Percentiles rank a stretch among this genome's conserved stretches.
Evolutionary conservation across 2,113 vertebrate genomes (phyloP).

Genomic region (Cynoglossus semilaevis): DNA sequence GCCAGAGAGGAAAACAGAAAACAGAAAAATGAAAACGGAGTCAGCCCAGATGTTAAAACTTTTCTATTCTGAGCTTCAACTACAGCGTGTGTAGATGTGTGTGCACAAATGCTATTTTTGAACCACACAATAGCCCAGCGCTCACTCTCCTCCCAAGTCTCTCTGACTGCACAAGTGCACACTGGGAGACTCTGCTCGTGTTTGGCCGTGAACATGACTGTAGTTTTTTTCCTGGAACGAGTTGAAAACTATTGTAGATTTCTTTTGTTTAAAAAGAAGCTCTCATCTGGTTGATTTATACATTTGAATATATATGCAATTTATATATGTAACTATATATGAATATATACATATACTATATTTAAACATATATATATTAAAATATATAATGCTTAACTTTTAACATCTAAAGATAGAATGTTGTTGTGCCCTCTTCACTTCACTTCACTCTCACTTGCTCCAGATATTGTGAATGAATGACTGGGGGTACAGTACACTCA

Average conservation of each 20-base stretch:
- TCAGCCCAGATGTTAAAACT: constrained; percentile 5
- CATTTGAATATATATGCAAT: no score
- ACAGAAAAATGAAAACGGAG: constrained; percentile 3
- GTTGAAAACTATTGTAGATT: no score
- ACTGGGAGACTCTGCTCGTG: constrained; percentile 43
- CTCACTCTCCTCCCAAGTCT: constrained; percentile 31
- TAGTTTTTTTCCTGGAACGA: no score
- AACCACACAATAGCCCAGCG: constrained; percentile 26
- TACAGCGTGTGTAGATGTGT: constrained; percentile 12
- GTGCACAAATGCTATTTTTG: constrained; percentile 54
- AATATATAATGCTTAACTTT: no score
- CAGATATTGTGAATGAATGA: constrained; percentile 60
- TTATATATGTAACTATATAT: no score
- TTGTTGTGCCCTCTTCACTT: no score
- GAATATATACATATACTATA: no score
- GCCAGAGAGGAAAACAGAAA: neutral
- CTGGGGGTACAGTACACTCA: constrained; percentile 17
- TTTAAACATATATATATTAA: no score
- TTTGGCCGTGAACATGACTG: constrained; percentile 20
- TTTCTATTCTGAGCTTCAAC: constrained; percentile 42
- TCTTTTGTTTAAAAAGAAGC: no score
- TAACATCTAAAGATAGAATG: no score
- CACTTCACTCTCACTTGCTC: no score
- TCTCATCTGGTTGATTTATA: no score
- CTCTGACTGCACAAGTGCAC: constrained; percentile 38